phyloP scores from a whole-genome alignment of 2,888 invertebrate species.

The Pomacea canaliculata region DNA sequence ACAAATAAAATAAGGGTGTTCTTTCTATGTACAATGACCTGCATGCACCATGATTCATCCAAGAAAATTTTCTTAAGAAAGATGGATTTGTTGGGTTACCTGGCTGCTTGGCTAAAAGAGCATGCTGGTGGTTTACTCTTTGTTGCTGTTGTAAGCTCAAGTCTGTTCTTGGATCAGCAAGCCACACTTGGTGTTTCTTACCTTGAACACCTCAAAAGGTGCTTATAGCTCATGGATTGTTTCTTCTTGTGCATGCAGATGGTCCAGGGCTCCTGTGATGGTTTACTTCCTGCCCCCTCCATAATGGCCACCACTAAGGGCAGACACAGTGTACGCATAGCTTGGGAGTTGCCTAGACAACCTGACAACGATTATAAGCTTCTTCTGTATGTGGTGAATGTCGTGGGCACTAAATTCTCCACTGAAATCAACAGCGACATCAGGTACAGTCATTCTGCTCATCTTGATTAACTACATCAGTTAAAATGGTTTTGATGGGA shows the following conservation, averaged over 20 bases:
- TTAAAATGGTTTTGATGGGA: neutral
- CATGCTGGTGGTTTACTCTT: too few species aligned
- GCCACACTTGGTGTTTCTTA: too few species aligned
- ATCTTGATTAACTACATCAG: neutral
- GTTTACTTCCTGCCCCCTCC: conserved; percentile 62
- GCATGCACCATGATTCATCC: too few species aligned
- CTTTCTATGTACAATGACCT: too few species aligned
- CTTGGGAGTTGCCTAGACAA: conserved; percentile 56
- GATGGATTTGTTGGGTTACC: too few species aligned
- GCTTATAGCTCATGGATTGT: too few species aligned
- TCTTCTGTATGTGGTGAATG: conserved; percentile 62
- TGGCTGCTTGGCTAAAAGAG: too few species aligned
- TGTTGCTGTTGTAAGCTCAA: too few species aligned
- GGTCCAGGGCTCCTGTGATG: conserved; percentile 49
- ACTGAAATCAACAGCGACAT: conserved; percentile 64
- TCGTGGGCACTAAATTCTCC: conserved; percentile 63
- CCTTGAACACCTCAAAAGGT: too few species aligned
- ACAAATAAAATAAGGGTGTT: too few species aligned
- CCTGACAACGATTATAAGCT: conserved; percentile 59
- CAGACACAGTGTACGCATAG: conserved; percentile 54
- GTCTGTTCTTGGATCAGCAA: too few species aligned
- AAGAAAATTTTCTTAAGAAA: too few species aligned
- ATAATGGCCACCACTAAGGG: conserved; percentile 60
- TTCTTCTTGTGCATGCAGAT: conserved; percentile 34
- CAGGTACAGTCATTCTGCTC: conserved; percentile 49